These are phyloP conservation scores for Pseudococcus longispinus DNA, from an alignment of 2,888 invertebrate species.

Conservation along the genomic window DNA sequence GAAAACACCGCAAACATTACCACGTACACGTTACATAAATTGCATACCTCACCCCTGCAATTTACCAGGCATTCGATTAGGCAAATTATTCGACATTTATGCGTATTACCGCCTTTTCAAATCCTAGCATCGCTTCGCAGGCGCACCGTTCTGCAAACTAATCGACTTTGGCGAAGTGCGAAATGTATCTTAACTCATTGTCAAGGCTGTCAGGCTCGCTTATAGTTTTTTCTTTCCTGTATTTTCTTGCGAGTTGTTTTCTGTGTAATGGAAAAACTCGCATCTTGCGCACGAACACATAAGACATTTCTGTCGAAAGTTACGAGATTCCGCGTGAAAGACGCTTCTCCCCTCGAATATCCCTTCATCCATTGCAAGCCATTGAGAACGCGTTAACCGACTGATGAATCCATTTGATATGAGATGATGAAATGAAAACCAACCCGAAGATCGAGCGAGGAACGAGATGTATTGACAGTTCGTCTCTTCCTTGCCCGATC, in stretches of 20 bases:
- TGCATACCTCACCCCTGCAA: not conserved
- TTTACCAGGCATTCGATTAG: not conserved
- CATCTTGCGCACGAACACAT: not conserved
- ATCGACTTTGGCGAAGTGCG: too few species aligned
- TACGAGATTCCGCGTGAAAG: not conserved
- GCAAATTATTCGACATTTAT: conserved; percentile 2
- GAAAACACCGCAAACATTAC: not conserved
- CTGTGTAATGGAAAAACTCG: not conserved
- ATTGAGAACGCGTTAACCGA: not conserved
- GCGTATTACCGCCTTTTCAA: not conserved
- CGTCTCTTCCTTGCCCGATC: not conserved
- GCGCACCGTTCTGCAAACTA: too few species aligned
- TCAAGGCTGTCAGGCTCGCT: not conserved
- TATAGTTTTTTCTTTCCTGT: not conserved
- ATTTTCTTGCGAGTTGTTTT: not conserved
- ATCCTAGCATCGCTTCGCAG: too few species aligned
- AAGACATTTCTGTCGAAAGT: not conserved
- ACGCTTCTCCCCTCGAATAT: not conserved
- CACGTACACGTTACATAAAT: not conserved
- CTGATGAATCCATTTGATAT: conserved; percentile 1
- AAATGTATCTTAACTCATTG: not conserved
- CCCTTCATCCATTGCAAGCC: not conserved
- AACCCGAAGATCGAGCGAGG: not conserved
- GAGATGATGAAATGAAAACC: conserved; percentile 1
- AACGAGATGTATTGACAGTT: not conserved